These are phyloP conservation scores for Coracias cyanogaster DNA, from an alignment of 2,797 vertebrate species.

Conservation along the genomic window DNA sequence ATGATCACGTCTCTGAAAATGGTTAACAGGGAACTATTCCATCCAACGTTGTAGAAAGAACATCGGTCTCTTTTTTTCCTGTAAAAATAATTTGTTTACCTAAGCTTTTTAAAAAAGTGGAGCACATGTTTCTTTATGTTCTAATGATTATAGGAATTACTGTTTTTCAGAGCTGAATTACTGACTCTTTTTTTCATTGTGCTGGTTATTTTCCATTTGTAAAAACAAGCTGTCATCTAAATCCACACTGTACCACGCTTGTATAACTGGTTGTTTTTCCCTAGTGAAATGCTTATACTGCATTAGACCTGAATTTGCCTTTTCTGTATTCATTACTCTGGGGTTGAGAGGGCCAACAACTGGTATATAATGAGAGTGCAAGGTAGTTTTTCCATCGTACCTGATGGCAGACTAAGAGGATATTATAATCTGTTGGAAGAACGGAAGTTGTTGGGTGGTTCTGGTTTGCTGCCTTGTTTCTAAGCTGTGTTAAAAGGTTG, in stretches of 20 bases:
- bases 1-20: neutral
- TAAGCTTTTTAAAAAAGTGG: neutral
- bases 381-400: neutral
- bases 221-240: conserved; percentile 41
- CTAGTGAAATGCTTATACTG: neutral
- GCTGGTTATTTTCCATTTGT: conserved; percentile 13
- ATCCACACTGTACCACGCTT: neutral
- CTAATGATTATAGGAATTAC: neutral
- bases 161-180: conserved; percentile 41
- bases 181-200: neutral
- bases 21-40: neutral
- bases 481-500: neutral
- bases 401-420: neutral
- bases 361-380: neutral
- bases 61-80: neutral
- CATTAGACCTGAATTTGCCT: neutral
- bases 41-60: neutral
- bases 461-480: neutral
- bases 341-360: neutral
- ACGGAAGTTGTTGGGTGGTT: neutral
- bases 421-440: neutral
- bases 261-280: conserved; percentile 23
- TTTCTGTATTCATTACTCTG: neutral
- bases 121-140: conserved; percentile 1
- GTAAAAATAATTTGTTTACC: neutral